Base-by-base conservation (phyloP, 1,140 invertebrate genomes). In the Lepidurus arcticus region DNA sequence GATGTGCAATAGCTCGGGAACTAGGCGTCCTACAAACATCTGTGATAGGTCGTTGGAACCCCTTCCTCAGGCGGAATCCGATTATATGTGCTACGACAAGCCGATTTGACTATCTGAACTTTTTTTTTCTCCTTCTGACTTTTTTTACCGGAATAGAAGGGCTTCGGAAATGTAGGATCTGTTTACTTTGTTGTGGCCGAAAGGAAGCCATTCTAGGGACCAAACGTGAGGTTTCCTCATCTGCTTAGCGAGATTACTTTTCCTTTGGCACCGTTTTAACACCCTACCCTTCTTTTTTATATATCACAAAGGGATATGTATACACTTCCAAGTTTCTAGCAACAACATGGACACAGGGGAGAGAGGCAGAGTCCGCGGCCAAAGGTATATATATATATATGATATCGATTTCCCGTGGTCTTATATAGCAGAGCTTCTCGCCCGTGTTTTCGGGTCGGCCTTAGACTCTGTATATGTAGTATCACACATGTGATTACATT, bases 151-250 rank as follows among this genome's bases (percentile, higher is more conserved):
- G 16, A 9, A 47, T 16, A 16, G 4, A 47, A 47, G 45, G 45
- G 45, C 16, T 7, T 34, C 34, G 34, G 34, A 34, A 34, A 34
- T 47, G 45, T 47, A 11, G 45, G 45, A 16, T 47, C 16, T 47
- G 45, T 47, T 47, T 47, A 47, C 16, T 47, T 47, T 47, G 16
- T 11, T 11, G 45, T 47, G 45, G 45, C 45, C 45, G 16, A 65
- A 21, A 65, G 53, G 53, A 65, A n/a, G 16, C 53, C 53, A 16
- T 13, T 13, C 21, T 65, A 65, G 16, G 53, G 53, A n/a, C 13
- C 53, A 65, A 65, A 65, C 45, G 53, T 16, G 53, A 65, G 53
- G 53, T 65, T 65, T 65, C 53, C 53, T 65, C 53, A 65, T 65
- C 53, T 65, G 53, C 53, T 65, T 65, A 7, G 13, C 53, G 3